These are phyloP conservation scores for Dolomedes plantarius DNA, from an alignment of 2,888 invertebrate genomes.

Conservation along the genomic window DNA sequence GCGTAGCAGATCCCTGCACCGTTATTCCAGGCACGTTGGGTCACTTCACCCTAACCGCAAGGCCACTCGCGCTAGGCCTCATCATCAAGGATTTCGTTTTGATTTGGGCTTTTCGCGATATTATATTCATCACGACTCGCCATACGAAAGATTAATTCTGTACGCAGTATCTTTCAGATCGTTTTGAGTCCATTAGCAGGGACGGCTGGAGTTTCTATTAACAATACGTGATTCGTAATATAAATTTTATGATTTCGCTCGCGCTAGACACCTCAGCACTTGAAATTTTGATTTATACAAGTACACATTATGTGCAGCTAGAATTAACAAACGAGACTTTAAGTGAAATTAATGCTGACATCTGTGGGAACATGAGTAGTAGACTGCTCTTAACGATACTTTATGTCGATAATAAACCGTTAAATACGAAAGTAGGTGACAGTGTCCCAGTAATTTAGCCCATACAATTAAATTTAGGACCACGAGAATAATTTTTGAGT, in stretches of 20 bases:
- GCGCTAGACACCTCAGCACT: background rate
- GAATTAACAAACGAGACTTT: no score
- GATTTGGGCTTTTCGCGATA: slow-evolving; percentile 25
- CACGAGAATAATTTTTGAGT: no score
- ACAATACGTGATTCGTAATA: background rate
- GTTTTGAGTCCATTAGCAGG: slow-evolving; percentile 11
- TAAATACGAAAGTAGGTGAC: no score
- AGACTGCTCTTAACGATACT: no score
- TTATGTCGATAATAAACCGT: no score
- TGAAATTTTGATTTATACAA: no score
- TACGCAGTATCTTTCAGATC: slow-evolving; percentile 2
- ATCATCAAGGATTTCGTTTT: slow-evolving; percentile 36
- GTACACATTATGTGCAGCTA: no score
- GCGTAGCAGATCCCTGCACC: slow-evolving; percentile 15
- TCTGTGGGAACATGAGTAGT: no score
- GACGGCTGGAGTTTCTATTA: slow-evolving; percentile 1
- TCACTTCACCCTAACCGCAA: slow-evolving; percentile 43
- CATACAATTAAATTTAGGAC: no score
- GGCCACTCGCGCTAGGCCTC: slow-evolving; percentile 39
- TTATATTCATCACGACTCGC: slow-evolving; percentile 22
- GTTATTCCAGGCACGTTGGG: slow-evolving; percentile 58
- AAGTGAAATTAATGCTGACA: no score
- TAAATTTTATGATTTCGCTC: background rate
- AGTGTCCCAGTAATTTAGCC: no score
- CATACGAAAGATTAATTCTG: background rate